These are phyloP conservation scores for Coregonus ussuriensis DNA, from an alignment of 2,797 vertebrate species.

Conservation along the genomic window DNA sequence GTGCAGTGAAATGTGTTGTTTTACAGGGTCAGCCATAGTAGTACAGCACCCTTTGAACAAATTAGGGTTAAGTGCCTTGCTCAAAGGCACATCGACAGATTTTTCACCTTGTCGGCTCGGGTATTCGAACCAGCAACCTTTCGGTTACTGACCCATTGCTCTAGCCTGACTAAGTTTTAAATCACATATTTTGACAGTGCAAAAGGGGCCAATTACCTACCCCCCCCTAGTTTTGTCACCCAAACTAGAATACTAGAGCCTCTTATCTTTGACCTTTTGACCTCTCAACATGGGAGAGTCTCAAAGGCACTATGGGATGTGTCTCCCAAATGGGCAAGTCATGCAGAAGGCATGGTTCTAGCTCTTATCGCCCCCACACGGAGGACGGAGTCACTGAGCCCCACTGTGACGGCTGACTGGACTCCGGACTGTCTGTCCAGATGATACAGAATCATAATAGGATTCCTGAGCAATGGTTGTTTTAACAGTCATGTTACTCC, in stretches of 20 bases:
- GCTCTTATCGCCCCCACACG: neutral
- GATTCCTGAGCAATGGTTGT: neutral
- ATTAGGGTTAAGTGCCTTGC: too few relatives aligned
- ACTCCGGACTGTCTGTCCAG: neutral
- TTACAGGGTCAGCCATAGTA: too few relatives aligned
- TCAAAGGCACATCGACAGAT: too few relatives aligned
- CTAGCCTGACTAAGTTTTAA: too few relatives aligned
- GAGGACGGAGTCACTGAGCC: neutral
- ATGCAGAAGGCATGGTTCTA: neutral
- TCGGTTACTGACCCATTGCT: too few relatives aligned
- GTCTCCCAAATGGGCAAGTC: neutral
- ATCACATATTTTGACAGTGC: too few relatives aligned
- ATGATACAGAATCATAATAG: neutral
- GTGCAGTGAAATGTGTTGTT: too few relatives aligned
- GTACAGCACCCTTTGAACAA: too few relatives aligned
- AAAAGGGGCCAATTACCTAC: too few relatives aligned
- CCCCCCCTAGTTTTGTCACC: neutral
- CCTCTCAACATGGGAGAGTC: neutral
- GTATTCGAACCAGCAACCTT: too few relatives aligned
- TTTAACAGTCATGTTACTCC: slow-evolving; percentile 33
- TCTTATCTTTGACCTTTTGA: neutral
- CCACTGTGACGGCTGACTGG: neutral
- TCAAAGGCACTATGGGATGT: too few relatives aligned
- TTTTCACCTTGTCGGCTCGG: too few relatives aligned
- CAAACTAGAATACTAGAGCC: neutral